phyloP scores from a whole-genome alignment of 2,797 vertebrate species.

The Eulemur rubriventer region DNA sequence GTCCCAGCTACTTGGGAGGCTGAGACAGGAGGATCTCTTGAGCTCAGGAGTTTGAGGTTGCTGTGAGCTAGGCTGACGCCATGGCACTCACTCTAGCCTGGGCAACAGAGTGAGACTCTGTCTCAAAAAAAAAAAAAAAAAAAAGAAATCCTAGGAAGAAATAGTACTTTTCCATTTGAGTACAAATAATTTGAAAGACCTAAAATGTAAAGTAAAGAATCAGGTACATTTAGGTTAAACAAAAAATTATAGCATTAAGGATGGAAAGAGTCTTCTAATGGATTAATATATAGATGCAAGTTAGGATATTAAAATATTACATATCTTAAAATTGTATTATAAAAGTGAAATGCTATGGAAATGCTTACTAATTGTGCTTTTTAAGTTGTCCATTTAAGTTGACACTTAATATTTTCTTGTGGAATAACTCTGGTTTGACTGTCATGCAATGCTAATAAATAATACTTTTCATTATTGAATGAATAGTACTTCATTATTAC shows the following conservation, averaged over 20 bases:
- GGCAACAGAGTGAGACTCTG: no score
- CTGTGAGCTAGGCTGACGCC: no score
- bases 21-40: no score
- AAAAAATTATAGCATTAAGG: neutral
- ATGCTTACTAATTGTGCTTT: neutral
- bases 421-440: neutral
- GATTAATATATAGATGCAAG: neutral
- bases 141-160: neutral
- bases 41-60: no score
- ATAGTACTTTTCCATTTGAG: neutral
- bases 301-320: neutral
- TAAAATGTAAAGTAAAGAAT: neutral
- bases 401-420: neutral
- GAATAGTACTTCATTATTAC: neutral
- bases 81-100: no score
- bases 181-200: neutral
- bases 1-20: no score
- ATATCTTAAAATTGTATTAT: neutral
- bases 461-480: neutral
- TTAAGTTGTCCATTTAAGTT: neutral
- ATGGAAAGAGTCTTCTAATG: neutral
- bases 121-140: no score
- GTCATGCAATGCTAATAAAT: neutral
- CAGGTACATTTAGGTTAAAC: neutral
- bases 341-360: neutral